Evolutionary conservation across 2,797 vertebrate species (phyloP), one percentile per base, ranked within the genome.

Genomic region (Danio jaintianensis): DNA sequence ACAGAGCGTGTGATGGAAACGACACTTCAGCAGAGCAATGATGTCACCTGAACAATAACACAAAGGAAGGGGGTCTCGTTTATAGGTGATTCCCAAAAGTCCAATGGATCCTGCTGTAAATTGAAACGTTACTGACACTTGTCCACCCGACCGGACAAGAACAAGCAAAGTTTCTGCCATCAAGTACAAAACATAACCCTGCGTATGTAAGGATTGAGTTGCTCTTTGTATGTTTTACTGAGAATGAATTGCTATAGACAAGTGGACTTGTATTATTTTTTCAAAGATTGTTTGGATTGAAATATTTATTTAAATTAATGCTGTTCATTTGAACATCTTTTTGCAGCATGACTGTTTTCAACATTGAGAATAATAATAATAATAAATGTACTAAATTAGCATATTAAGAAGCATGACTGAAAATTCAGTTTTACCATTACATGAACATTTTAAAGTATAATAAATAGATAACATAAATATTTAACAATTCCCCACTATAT

Each of bases 41-140:
- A 78, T 63, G 42, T 74, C 70, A 79, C 66, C 63, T 53, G 1
- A 36, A 47, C 29, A 52, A 62, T 73, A 78, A 78, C 66, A 82
- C 9, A 6, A 69, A 53, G 5, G 56, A 52, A 56, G 18, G 16
- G 18, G 20, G 38, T 55, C 59, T 75, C n/a, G 6, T 11, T 64
- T 15, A 56, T 50, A 78, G 42, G 62, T 13, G 16, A 70, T 69
- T 40, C 38, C 38, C 7, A 12, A 16, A 38, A 64, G 61, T 63
- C 53, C 61, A 29, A 50, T 38, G 20, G 4, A 66, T 50, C 10
- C 12, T 63, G 63, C 61, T 66, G 74, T 67, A 77, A 56, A 45
- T 52, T 47, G 68, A 69, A 64, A 58, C 40, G 40, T 62, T 36
- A 45, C 42, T 62, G 67, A 79, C 40, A 42, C 29, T 55, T 59